A percentile compares a stretch with the other conserved stretches of the same genome.
phyloP scores from a whole-genome alignment of 2,888 invertebrate species.

The Campaea margaritaria region DNA sequence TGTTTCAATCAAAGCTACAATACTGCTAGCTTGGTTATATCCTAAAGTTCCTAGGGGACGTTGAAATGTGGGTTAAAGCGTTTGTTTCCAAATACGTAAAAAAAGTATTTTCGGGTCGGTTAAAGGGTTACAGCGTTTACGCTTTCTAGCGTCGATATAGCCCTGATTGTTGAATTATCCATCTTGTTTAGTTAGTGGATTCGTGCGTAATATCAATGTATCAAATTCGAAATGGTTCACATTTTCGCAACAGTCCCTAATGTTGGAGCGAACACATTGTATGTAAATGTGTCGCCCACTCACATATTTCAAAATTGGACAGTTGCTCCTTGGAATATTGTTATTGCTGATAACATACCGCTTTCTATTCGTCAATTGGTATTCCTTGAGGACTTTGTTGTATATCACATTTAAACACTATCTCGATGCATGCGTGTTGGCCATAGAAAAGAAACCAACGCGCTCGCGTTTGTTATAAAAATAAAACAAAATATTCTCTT shows the following conservation, averaged over 20 bases:
- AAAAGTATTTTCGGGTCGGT: no score
- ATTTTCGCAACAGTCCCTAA: conserved; percentile 30
- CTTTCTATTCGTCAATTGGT: conserved; percentile 27
- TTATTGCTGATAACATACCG: conserved; percentile 15
- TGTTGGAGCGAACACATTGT: conserved; percentile 44
- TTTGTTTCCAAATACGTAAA: no score
- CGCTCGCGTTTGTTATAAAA: conserved; percentile 9
- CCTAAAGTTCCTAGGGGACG: no score
- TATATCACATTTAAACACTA: neutral
- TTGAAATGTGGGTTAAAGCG: no score
- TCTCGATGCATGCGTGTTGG: neutral
- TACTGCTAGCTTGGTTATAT: no score
- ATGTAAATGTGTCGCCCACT: conserved; percentile 50
- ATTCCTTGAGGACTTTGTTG: conserved; percentile 5
- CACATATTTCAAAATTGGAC: conserved; percentile 29
- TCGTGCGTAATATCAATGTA: no score
- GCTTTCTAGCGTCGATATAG: no score
- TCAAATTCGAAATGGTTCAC: conserved; percentile 12
- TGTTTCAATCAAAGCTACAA: no score
- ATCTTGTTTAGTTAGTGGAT: no score
- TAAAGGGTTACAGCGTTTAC: no score
- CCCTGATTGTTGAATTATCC: no score
- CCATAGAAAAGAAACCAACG: conserved; percentile 29
- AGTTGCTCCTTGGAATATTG: conserved; percentile 37
- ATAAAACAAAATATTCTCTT: no score